phyloP scores from a whole-genome alignment of 1,140 invertebrate genomes.

The Drosophila ohnishii region DNA sequence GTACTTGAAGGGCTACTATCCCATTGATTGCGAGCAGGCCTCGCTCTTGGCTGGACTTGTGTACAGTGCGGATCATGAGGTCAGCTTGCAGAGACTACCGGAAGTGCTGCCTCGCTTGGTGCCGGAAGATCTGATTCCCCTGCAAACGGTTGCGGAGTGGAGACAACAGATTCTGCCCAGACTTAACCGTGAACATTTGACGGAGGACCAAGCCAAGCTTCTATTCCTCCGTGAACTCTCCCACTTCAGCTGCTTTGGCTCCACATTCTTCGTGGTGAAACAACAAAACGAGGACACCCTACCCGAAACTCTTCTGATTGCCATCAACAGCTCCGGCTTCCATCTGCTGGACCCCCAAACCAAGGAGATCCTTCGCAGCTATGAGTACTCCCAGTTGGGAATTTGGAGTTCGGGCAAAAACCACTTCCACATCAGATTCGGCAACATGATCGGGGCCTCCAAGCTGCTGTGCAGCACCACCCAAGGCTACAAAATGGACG shows the following conservation, averaged over 20 bases:
- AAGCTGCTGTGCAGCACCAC: constrained; percentile 96
- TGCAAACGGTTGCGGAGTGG: constrained; percentile 91
- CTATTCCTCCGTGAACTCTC: constrained; percentile 92
- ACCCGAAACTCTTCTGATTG: constrained; percentile 93
- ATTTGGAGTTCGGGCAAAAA: constrained; percentile 97
- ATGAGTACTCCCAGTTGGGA: constrained; percentile 93
- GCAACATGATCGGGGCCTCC: constrained; percentile 92
- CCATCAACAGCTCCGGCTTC: constrained; percentile 95
- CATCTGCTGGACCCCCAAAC: constrained; percentile 93
- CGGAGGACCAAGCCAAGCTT: constrained; percentile 90
- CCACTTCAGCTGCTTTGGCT: constrained; percentile 94
- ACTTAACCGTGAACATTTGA: constrained; percentile 85
- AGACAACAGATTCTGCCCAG: constrained; percentile 87
- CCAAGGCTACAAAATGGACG: constrained; percentile 98
- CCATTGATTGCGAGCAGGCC: constrained; percentile 91
- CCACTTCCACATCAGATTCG: constrained; percentile 97
- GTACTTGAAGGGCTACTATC: constrained; percentile 94
- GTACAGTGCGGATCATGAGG: constrained; percentile 86
- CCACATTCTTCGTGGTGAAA: constrained; percentile 97
- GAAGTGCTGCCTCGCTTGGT: constrained; percentile 90
- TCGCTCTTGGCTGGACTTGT: constrained; percentile 91
- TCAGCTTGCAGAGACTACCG: constrained; percentile 86
- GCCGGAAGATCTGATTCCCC: constrained; percentile 90
- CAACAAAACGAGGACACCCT: constrained; percentile 92
- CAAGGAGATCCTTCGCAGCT: constrained; percentile 88